Conservation (phyloP, 2,113 vertebrate species). For the Manacus vitellinus region DNA sequence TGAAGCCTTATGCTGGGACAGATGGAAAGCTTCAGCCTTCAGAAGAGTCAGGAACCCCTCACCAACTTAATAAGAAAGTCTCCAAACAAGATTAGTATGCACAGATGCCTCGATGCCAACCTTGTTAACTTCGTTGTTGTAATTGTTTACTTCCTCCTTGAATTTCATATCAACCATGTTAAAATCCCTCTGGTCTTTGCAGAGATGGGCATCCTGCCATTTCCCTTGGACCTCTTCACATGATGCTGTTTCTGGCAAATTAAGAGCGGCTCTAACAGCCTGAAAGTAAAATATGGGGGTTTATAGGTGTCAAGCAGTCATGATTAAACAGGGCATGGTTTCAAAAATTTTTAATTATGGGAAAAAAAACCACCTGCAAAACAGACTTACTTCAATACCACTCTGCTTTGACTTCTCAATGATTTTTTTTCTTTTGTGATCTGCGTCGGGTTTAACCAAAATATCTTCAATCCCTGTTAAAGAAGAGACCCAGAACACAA, state of each 20-base stretch:
- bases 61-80: not conserved
- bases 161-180: constrained; percentile 95
- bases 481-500: not conserved
- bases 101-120: constrained; percentile 65
- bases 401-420: constrained; percentile 81
- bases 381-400: constrained; percentile 81
- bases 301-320: not conserved
- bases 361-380: too few relatives aligned
- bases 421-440: constrained; percentile 80
- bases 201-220: constrained; percentile 96
- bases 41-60: not conserved
- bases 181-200: constrained; percentile 92
- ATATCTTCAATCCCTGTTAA: constrained; percentile 93
- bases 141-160: constrained; percentile 92
- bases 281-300: not conserved
- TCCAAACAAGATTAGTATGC: not conserved
- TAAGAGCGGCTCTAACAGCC: constrained; percentile 88
- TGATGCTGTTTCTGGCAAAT: constrained; percentile 76
- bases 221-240: constrained; percentile 79
- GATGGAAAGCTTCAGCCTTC: not conserved
- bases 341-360: not conserved
- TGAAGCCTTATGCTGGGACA: not conserved
- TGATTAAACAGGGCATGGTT: not conserved
- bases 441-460: constrained; percentile 86
- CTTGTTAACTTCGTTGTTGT: constrained; percentile 96